A percentile compares a stretch with the other conserved stretches of the same genome.
Conservation (phyloP, 2,888 invertebrate genomes). For the Pristionchus arcanus region DNA sequence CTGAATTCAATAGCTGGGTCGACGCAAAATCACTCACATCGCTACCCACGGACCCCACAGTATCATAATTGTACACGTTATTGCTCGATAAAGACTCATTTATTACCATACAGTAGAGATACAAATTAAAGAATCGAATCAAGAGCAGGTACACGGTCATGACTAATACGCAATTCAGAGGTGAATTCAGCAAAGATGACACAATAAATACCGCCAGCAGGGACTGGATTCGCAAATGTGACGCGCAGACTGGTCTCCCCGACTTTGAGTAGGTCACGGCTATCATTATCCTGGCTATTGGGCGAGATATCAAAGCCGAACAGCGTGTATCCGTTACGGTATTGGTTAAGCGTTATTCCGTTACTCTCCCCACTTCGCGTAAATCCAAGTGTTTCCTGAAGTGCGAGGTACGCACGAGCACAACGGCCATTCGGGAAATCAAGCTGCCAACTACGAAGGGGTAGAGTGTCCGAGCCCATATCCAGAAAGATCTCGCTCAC, state of each 20-base stretch:
- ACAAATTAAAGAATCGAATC: slow-evolving; percentile 31
- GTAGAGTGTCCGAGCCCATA: not conserved
- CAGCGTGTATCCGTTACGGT: not conserved
- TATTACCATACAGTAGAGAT: not conserved
- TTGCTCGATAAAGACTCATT: not conserved
- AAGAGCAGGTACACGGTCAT: not conserved
- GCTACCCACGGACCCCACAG: not conserved
- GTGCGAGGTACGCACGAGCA: not conserved
- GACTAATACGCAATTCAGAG: not conserved
- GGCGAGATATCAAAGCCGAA: slow-evolving; percentile 7
- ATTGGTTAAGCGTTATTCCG: not conserved
- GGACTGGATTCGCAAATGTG: not conserved
- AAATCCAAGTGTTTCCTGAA: slow-evolving; percentile 8
- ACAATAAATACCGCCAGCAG: not conserved
- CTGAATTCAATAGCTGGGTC: slow-evolving; percentile 8
- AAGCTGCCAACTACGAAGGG: not conserved
- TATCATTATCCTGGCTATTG: not conserved
- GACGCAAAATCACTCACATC: not conserved
- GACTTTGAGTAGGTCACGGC: not conserved
- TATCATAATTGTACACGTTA: not conserved
- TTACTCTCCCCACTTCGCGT: slow-evolving; percentile 1
- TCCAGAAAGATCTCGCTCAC: slow-evolving; percentile 20
- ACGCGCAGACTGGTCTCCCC: slow-evolving; percentile 11
- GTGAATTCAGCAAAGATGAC: slow-evolving; percentile 18
- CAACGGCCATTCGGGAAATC: not conserved